phyloP scores from a whole-genome alignment of 2,113 vertebrate species.

The Odocoileus hemionus region DNA sequence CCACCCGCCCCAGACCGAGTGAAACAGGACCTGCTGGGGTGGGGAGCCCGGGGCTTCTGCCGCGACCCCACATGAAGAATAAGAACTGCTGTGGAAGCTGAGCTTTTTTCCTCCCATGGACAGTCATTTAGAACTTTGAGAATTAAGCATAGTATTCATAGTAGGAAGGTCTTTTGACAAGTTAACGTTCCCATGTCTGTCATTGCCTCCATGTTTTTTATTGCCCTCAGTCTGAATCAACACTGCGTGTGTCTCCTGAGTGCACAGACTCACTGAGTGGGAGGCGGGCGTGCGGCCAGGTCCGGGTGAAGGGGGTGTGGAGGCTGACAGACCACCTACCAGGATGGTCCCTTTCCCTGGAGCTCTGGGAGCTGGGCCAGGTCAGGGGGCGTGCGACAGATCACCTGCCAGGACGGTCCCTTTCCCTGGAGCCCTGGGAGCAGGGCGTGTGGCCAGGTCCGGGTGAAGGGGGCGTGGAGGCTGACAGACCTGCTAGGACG shows the following conservation, averaged over 20 bases:
- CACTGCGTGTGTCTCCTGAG: not conserved
- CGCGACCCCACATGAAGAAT: accelerated
- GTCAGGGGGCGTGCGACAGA: too few species aligned
- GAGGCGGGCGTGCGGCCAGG: not conserved
- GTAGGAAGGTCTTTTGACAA: not conserved
- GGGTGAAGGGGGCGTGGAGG: too few species aligned
- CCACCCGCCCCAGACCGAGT: accelerated
- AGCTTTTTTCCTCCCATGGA: not conserved
- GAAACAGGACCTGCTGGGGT: accelerated
- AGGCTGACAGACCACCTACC: accelerated
- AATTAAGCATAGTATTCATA: not conserved
- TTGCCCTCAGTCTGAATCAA: not conserved
- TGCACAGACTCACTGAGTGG: not conserved
- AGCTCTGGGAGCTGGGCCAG: not conserved
- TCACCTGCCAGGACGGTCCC: too few species aligned
- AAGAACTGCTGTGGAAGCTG: not conserved
- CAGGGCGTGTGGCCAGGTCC: too few species aligned
- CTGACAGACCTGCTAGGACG: too few species aligned
- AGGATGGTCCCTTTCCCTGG: not conserved
- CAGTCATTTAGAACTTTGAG: not conserved
- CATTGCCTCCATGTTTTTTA: not conserved
- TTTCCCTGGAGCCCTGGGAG: too few species aligned
- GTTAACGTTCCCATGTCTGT: not conserved
- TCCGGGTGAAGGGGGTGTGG: accelerated
- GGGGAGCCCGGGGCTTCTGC: not conserved